phyloP scores from a whole-genome alignment of 1,140 invertebrate genomes.

The Papilio xuthus region DNA sequence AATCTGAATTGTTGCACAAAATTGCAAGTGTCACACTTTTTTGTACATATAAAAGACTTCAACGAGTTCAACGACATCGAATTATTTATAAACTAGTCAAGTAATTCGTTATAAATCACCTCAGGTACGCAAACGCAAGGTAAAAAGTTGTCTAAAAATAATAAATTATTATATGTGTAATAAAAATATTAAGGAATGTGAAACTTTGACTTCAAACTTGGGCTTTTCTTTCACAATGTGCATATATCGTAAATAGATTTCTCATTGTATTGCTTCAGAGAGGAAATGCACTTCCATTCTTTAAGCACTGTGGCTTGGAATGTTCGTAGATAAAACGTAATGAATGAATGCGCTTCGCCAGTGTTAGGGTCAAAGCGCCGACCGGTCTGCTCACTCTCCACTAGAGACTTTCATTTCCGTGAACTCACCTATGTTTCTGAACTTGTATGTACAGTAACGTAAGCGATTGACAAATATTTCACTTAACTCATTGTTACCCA shows the following conservation, averaged over 20 bases:
- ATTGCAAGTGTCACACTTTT: background rate
- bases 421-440: conserved; percentile 47
- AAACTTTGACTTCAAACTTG: too few species aligned
- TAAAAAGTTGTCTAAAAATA: background rate
- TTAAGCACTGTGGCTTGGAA: conserved; percentile 45
- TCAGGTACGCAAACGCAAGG: background rate
- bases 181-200: too few species aligned
- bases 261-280: background rate
- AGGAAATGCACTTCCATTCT: conserved; percentile 21
- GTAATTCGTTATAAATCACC: background rate
- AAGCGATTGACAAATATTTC: conserved; percentile 45
- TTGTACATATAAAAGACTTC: conserved; percentile 42
- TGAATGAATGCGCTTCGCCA: conserved; percentile 24
- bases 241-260: background rate
- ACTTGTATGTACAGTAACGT: conserved; percentile 24
- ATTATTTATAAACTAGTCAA: background rate
- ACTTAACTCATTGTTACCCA: conserved; percentile 32
- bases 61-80: conserved; percentile 35
- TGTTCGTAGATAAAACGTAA: conserved; percentile 10
- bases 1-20: background rate
- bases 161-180: too few species aligned
- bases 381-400: conserved; percentile 52
- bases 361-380: conserved; percentile 28
- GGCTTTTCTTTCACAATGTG: background rate
- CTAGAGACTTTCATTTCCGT: conserved; percentile 70